Conservation (phyloP, 1,140 invertebrate species). For the Zaprionus nigranus region DNA sequence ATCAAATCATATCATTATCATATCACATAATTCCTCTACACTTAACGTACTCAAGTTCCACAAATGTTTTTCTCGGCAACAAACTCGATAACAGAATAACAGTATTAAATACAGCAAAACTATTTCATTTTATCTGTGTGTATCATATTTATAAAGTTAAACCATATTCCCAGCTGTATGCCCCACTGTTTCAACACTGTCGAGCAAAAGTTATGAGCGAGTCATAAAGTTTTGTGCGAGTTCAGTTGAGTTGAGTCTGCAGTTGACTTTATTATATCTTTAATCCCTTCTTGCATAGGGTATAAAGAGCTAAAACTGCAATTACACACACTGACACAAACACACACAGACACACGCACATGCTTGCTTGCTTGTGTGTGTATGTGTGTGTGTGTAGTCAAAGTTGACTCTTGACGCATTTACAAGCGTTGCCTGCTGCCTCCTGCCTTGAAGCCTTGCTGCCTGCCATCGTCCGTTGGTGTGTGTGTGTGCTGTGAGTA, state of each 20-base stretch:
- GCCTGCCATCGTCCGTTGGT: constrained; percentile 1
- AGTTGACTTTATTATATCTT: constrained; percentile 19
- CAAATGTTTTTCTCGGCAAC: neutral
- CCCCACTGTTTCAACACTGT: constrained; percentile 4
- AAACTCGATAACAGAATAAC: neutral
- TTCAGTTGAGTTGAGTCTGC: constrained; percentile 1
- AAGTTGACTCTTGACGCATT: constrained; percentile 82
- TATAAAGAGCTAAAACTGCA: constrained; percentile 52
- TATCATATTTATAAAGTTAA: constrained; percentile 5
- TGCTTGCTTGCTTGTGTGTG: constrained; percentile 7
- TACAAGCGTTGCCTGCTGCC: constrained; percentile 57
- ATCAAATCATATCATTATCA: neutral
- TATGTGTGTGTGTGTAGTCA: constrained; percentile 50
- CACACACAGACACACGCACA: constrained; percentile 2
- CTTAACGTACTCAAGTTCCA: neutral
- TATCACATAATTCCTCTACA: too few species aligned
- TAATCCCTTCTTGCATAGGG: constrained; percentile 36
- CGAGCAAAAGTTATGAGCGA: constrained; percentile 14
- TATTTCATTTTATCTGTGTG: neutral
- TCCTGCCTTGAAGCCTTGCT: constrained; percentile 13
- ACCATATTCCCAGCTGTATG: neutral
- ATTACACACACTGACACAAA: constrained; percentile 33
- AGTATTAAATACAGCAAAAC: neutral
- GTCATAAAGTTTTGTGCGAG: constrained; percentile 6
- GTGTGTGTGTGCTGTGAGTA: constrained; percentile 22